Percentiles rank a stretch among this genome's conserved stretches.
phyloP scores from a whole-genome alignment of 2,888 invertebrate species.

The Smittia aterrima region DNA sequence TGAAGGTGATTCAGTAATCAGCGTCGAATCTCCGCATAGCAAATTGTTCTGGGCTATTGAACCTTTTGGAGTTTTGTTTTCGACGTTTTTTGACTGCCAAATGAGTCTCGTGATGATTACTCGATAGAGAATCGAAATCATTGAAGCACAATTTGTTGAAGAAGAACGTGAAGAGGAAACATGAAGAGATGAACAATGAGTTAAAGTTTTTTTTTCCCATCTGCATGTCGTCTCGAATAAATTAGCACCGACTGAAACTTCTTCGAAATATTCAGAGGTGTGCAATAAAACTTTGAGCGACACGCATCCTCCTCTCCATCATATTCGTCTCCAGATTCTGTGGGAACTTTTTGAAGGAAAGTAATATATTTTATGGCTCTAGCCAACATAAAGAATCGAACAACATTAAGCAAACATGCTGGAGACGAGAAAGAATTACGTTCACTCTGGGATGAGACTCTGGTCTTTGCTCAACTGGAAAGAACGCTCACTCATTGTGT shows the following conservation, averaged over 20 bases:
- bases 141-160: background rate
- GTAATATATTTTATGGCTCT: background rate
- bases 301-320: slow-evolving; percentile 6
- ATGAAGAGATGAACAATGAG: slow-evolving; percentile 12
- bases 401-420: slow-evolving; percentile 3
- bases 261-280: background rate
- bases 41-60: slow-evolving; percentile 17
- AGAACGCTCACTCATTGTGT: too few species aligned
- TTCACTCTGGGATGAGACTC: background rate
- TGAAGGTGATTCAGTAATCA: too few species aligned
- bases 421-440: background rate
- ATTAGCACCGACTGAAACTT: slow-evolving; percentile 20
- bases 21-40: too few species aligned
- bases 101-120: slow-evolving; percentile 4
- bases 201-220: slow-evolving; percentile 28
- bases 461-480: background rate
- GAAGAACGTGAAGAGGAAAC: background rate
- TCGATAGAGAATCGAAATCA: slow-evolving; percentile 1
- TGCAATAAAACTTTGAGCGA: slow-evolving; percentile 20
- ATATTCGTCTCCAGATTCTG: background rate
- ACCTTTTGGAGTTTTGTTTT: background rate
- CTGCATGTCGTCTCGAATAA: slow-evolving; percentile 39
- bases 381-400: background rate
- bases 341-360: slow-evolving; percentile 13
- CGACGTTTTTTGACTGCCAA: background rate